Evolutionary conservation across 2,113 vertebrate species (phyloP).

Genomic region (Sylvia atricapilla): DNA sequence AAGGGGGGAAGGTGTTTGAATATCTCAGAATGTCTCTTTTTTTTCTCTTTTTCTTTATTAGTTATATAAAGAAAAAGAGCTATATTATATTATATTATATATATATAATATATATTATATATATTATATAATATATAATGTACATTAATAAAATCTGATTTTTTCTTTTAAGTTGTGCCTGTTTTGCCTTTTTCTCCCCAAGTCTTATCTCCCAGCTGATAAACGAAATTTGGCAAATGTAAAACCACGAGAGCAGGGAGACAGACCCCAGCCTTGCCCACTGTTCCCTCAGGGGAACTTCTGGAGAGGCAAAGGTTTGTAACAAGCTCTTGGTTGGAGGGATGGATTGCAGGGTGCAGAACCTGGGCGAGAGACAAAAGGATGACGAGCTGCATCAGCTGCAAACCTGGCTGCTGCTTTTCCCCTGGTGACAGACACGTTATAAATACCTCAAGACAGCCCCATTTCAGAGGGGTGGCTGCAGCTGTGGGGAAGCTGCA

Average conservation of each 20-base stretch:
- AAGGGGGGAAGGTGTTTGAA: too few species aligned
- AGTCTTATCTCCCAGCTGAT: too few species aligned
- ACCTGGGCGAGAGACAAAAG: background rate
- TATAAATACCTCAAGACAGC: slow-evolving; percentile 64
- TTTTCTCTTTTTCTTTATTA: too few species aligned
- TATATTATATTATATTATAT: too few species aligned
- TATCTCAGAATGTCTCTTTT: too few species aligned
- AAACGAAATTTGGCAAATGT: too few species aligned
- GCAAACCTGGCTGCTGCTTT: background rate
- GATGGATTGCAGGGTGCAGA: background rate
- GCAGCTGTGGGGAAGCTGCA: slow-evolving; percentile 48
- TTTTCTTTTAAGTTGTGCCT: too few species aligned
- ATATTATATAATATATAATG: too few species aligned
- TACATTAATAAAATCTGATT: too few species aligned
- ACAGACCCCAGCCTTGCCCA: background rate
- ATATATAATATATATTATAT: too few species aligned
- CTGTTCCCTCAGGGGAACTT: background rate
- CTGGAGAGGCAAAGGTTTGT: fast-evolving
- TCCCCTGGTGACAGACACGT: slow-evolving; percentile 57
- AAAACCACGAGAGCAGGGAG: background rate
- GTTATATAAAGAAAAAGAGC: too few species aligned
- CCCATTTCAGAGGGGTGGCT: slow-evolving; percentile 37
- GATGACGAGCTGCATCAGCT: slow-evolving; percentile 45
- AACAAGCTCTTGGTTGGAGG: background rate
- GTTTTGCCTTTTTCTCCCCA: too few species aligned